A percentile compares a stretch with the other conserved stretches of the same genome.
These are phyloP conservation scores for Toxotes lorentzi DNA, from an alignment of 2,797 vertebrate genomes.

Conservation along the genomic window DNA sequence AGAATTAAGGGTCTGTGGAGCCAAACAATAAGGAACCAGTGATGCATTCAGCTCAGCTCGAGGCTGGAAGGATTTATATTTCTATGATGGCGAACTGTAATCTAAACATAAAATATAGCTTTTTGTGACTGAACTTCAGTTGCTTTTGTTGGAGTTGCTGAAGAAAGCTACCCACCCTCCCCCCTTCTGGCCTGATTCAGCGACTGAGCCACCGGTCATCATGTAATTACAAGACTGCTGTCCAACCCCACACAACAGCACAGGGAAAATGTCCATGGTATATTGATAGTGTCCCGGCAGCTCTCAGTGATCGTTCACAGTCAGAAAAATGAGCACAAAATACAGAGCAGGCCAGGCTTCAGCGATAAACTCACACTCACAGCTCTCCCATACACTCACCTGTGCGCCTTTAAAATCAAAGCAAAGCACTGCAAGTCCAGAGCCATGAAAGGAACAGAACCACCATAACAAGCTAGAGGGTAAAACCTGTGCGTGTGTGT, in stretches of 20 bases:
- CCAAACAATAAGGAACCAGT: slow-evolving; percentile 12
- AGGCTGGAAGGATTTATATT: background rate
- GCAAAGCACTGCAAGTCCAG: slow-evolving; percentile 22
- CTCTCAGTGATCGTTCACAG: slow-evolving; percentile 28
- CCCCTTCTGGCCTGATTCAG: slow-evolving; percentile 2
- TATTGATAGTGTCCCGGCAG: slow-evolving; percentile 32
- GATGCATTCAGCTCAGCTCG: slow-evolving; percentile 14
- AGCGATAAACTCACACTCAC: slow-evolving; percentile 11
- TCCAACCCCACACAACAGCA: slow-evolving; percentile 10
- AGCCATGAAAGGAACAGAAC: slow-evolving; percentile 26
- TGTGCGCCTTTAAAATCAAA: slow-evolving; percentile 53
- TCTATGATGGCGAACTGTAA: background rate
- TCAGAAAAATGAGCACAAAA: slow-evolving; percentile 44
- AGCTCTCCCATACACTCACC: slow-evolving; percentile 11
- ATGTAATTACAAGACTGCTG: slow-evolving; percentile 19
- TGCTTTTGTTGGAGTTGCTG: background rate
- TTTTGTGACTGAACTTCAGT: background rate
- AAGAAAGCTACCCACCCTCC: background rate
- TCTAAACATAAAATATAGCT: background rate
- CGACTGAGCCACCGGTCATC: slow-evolving; percentile 2
- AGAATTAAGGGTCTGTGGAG: slow-evolving; percentile 8
- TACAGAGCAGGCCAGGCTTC: slow-evolving; percentile 7
- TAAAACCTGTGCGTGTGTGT: slow-evolving; percentile 22
- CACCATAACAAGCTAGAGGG: slow-evolving; percentile 35
- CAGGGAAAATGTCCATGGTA: slow-evolving; percentile 16